Evolutionary conservation across 2,113 vertebrate species (phyloP).

Genomic region (Carassius auratus): DNA sequence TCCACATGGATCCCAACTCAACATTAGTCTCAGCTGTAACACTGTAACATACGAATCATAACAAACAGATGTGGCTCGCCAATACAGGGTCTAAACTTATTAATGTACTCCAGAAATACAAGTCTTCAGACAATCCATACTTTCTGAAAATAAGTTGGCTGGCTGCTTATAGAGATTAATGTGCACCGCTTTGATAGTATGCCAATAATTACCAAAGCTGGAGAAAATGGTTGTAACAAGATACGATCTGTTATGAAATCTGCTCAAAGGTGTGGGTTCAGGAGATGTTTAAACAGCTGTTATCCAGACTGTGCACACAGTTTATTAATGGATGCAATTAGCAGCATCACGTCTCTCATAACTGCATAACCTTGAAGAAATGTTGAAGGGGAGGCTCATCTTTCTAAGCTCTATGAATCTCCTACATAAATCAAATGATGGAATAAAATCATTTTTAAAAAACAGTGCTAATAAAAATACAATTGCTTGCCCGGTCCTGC

Average conservation of each 20-base stretch:
- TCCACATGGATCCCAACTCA: neutral
- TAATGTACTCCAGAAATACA: neutral
- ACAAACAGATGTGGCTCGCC: neutral
- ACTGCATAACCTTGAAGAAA: neutral
- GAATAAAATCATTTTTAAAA: neutral
- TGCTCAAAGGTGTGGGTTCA: neutral
- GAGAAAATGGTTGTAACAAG: neutral
- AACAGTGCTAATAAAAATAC: neutral
- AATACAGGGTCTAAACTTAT: neutral
- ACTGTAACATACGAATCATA: neutral
- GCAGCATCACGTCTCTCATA: neutral
- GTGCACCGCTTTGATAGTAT: neutral
- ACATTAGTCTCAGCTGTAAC: neutral
- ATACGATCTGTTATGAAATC: neutral
- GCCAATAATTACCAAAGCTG: neutral
- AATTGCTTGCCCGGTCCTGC: neutral
- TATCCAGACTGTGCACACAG: neutral
- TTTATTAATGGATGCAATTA: neutral
- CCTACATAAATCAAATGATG: neutral
- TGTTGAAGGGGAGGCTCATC: neutral
- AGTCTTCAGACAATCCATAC: neutral
- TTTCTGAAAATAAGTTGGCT: neutral
- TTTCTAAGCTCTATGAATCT: neutral
- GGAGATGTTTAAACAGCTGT: neutral
- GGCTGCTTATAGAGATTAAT: neutral